phyloP scores from a whole-genome alignment of 2,888 invertebrate genomes.

The Cremastinae sp. region DNA sequence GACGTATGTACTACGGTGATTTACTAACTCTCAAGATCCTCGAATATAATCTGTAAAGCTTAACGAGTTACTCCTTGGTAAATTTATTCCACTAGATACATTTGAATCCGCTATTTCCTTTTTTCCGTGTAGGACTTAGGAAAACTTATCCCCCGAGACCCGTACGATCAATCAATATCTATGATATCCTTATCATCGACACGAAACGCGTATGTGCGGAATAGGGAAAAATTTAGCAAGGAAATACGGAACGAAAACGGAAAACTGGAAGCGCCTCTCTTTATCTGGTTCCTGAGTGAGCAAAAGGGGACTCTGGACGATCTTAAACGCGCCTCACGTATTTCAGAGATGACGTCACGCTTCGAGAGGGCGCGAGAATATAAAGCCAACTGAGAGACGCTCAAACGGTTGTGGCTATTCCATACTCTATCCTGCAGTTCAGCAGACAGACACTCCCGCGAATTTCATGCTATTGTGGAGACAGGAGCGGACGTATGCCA shows the following conservation, averaged over 20 bases:
- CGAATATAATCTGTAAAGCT: slow-evolving; percentile 78
- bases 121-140: slow-evolving; percentile 25
- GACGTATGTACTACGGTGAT: slow-evolving; percentile 70
- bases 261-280: slow-evolving; percentile 30
- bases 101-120: slow-evolving; percentile 76
- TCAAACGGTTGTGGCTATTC: slow-evolving; percentile 43
- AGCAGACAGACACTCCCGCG: slow-evolving; percentile 22
- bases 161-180: too few species aligned
- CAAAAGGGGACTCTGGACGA: slow-evolving; percentile 36
- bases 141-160: background rate
- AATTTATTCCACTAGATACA: slow-evolving; percentile 67
- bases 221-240: slow-evolving; percentile 2
- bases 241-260: slow-evolving; percentile 1
- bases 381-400: slow-evolving; percentile 70
- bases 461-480: background rate
- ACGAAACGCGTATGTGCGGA: background rate
- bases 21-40: slow-evolving; percentile 75
- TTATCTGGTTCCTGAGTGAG: slow-evolving; percentile 48
- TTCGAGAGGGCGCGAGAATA: slow-evolving; percentile 76
- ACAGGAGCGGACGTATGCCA: background rate
- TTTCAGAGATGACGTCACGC: slow-evolving; percentile 79
- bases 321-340: slow-evolving; percentile 76
- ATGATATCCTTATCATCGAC: background rate
- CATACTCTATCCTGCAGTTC: slow-evolving; percentile 23
- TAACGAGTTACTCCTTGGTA: slow-evolving; percentile 72